phyloP scores from a whole-genome alignment of 2,797 vertebrate species.

The Neoniphon sammara region DNA sequence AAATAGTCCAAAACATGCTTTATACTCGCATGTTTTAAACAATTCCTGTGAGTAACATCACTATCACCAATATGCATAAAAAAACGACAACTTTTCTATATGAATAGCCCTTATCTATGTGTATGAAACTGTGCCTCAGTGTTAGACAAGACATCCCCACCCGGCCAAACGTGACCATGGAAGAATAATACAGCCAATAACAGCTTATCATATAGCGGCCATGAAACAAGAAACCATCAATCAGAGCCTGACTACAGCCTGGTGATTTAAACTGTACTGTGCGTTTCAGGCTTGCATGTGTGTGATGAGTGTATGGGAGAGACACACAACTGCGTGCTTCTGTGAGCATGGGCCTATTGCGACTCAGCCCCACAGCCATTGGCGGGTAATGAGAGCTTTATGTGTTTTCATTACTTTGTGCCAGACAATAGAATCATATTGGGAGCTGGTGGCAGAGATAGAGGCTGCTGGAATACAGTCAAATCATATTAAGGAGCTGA shows the following conservation, averaged over 20 bases:
- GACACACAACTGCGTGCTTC: constrained; percentile 14
- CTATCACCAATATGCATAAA: constrained; percentile 6
- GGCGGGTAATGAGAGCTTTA: constrained; percentile 77
- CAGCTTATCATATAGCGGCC: constrained; percentile 67
- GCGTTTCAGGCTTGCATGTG: constrained; percentile 42
- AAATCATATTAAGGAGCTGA: constrained; percentile 76
- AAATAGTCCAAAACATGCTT: too few species aligned
- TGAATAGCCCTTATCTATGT: constrained; percentile 32
- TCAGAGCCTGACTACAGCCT: constrained; percentile 66
- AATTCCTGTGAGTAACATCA: background rate
- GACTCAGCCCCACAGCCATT: constrained; percentile 57
- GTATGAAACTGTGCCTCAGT: constrained; percentile 31
- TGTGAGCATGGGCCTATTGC: constrained; percentile 41
- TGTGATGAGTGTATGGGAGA: constrained; percentile 31
- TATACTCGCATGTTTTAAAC: too few species aligned
- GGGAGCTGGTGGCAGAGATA: constrained; percentile 64
- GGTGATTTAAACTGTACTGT: constrained; percentile 71
- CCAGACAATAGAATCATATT: constrained; percentile 71
- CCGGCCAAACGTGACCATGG: constrained; percentile 47
- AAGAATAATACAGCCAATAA: constrained; percentile 69
- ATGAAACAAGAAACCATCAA: constrained; percentile 69
- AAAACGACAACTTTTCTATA: constrained; percentile 32
- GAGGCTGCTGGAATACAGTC: constrained; percentile 71
- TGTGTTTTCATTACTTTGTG: constrained; percentile 81
- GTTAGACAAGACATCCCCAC: constrained; percentile 49